Evolutionary conservation across 2,888 invertebrate species (phyloP), one percentile per base, ranked within the genome.

Genomic region (Metopia argyrocephala): DNA sequence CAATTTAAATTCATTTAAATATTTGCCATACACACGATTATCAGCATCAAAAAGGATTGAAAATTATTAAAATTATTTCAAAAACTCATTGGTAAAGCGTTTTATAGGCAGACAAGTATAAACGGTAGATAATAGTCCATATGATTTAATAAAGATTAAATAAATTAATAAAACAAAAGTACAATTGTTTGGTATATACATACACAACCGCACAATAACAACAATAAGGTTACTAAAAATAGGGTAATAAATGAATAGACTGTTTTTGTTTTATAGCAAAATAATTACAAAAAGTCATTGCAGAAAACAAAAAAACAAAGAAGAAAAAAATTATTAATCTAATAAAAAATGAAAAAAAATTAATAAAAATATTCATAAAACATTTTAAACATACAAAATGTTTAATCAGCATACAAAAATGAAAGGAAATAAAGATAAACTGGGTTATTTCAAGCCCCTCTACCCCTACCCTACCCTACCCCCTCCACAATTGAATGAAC

Each of bases 111-210:
- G 9, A 12, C 31, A 31, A 23, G 54, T 23, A 56, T 54, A 69
- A 78, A 65, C 31, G 48, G 61, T 46, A 78, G 59, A 71, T 78
- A 78, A 71, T 71, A 38, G 54, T 20, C 18, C 31, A 28, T n/a
- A n/a, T 71, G 71, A 78, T 78, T 78, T 71, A 78, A 78, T 66
- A 71, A 18, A 71, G 76, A 71, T 78, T 78, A 78, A 78, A 71
- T 57, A 65, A 66, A 71, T 78, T 54, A 70, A 65, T 70, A 57
- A 48, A 64, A 48, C 27, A 46, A 64, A 38, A 12, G 2, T 12
- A 31, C 12, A 12, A 31, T 1, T n/a, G n/a, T n/a, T n/a, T n/a
- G n/a, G n/a, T n/a, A n/a, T n/a, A n/a, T n/a, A n/a, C n/a, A n/a
- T n/a, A n/a, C n/a, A n/a, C n/a, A n/a, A n/a, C n/a, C n/a, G 12